These are phyloP conservation scores for Daphoenositta chrysoptera DNA, from an alignment of 2,113 vertebrate genomes.

Conservation along the genomic window DNA sequence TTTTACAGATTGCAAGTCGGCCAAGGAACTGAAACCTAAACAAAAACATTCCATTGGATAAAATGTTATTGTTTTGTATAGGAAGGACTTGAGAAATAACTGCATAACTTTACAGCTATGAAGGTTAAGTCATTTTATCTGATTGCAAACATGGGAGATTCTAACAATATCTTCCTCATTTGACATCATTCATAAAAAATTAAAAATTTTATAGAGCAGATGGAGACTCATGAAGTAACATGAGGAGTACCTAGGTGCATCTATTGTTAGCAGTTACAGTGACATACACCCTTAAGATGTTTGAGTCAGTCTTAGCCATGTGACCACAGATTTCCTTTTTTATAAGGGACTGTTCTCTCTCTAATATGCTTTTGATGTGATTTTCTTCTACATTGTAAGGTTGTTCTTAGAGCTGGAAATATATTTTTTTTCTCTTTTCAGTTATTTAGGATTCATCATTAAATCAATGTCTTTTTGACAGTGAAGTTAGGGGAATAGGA, in stretches of 20 bases:
- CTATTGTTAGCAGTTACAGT: background rate
- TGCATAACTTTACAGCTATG: background rate
- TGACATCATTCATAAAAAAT: background rate
- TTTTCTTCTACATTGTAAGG: background rate
- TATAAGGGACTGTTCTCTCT: background rate
- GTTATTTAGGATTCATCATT: background rate
- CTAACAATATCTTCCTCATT: background rate
- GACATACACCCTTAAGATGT: accelerated
- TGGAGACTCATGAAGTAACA: background rate
- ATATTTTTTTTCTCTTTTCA: background rate
- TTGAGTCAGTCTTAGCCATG: background rate
- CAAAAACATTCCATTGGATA: background rate
- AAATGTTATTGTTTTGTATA: background rate
- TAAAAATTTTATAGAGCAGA: background rate
- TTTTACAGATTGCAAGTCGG: background rate
- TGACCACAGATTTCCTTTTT: background rate
- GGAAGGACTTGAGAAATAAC: background rate
- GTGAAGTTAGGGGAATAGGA: background rate
- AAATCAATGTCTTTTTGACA: background rate
- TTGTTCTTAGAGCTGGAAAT: background rate
- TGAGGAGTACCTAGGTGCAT: background rate
- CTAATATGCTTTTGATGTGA: background rate
- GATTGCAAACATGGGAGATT: background rate
- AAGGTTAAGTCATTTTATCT: background rate
- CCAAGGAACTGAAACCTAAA: background rate